Evolutionary conservation across 2,113 vertebrate genomes (phyloP).

Genomic region (Stictonetta naevosa): DNA sequence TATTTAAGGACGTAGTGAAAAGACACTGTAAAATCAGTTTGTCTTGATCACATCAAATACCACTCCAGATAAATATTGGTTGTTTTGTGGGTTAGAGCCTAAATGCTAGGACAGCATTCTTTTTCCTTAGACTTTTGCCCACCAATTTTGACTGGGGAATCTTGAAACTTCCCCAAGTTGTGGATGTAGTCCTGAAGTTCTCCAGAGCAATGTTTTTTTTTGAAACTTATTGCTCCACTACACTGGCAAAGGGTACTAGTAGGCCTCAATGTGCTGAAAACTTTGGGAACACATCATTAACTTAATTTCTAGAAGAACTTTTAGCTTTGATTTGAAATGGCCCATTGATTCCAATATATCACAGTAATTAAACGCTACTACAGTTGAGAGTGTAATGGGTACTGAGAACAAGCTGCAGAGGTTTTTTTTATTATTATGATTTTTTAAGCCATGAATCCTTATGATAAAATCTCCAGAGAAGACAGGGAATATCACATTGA

Average conservation of each 20-base stretch:
- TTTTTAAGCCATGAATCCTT: neutral
- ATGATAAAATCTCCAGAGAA: neutral
- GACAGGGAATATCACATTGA: fast-evolving
- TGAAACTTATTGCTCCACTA: neutral
- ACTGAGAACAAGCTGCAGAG: neutral
- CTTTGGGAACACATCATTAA: neutral
- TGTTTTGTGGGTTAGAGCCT: neutral
- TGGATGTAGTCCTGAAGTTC: neutral
- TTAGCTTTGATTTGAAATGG: neutral
- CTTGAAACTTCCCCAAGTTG: neutral
- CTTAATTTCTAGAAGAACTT: neutral
- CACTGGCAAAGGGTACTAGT: neutral
- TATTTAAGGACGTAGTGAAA: neutral
- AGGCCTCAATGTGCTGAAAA: neutral
- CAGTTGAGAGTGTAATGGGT: neutral
- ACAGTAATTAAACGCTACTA: neutral
- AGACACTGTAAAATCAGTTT: neutral
- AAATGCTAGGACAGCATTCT: neutral
- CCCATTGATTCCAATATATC: neutral
- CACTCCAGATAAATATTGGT: fast-evolving
- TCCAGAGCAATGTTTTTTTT: neutral
- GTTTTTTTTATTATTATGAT: neutral
- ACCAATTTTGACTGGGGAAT: neutral
- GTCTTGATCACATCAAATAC: neutral
- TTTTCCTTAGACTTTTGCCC: neutral